Conservation (phyloP, 2,113 vertebrate species). For the Pluvialis apricaria region DNA sequence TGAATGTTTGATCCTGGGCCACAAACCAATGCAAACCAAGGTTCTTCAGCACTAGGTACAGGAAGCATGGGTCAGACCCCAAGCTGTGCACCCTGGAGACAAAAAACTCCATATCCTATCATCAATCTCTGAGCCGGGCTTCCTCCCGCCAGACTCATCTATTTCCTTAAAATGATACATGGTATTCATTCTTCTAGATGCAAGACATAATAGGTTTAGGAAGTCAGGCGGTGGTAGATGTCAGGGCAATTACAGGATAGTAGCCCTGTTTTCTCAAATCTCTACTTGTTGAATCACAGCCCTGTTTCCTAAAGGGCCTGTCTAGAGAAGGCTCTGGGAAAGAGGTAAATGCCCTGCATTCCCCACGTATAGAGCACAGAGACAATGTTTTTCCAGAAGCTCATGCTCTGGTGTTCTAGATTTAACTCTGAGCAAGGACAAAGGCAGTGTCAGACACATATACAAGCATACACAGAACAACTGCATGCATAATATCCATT, state of each 20-base stretch:
- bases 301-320: neutral
- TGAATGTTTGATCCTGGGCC: neutral
- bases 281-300: neutral
- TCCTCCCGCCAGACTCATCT: neutral
- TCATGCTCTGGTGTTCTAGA: neutral
- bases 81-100: neutral
- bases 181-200: neutral
- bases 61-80: neutral
- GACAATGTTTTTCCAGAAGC: neutral
- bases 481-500: neutral
- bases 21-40: neutral
- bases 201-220: neutral
- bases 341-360: neutral
- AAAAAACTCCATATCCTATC: neutral
- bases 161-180: neutral
- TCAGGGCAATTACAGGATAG: neutral
- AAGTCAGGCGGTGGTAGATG: neutral
- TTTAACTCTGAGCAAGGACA: neutral
- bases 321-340: neutral
- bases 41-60: neutral
- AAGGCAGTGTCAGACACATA: neutral
- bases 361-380: neutral
- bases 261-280: neutral
- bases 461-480: neutral
- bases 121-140: neutral